A percentile compares a stretch with the other conserved stretches of the same genome.
phyloP scores from a whole-genome alignment of 2,797 vertebrate species.

The Acanthiza pusilla region DNA sequence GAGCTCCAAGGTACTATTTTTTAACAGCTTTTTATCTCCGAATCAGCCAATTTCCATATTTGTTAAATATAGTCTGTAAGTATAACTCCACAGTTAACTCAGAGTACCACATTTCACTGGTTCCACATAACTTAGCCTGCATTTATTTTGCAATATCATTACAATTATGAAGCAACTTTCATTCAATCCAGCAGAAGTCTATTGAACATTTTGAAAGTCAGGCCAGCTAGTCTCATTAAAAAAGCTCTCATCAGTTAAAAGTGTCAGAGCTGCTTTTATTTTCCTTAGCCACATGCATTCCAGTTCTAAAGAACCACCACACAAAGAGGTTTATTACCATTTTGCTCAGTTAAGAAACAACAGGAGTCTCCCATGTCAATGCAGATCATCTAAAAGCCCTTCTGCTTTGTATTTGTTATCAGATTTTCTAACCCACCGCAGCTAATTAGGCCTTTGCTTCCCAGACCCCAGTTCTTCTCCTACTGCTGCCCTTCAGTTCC shows the following conservation, averaged over 20 bases:
- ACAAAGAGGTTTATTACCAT: not conserved
- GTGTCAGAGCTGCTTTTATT: constrained; percentile 2
- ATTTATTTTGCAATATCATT: not conserved
- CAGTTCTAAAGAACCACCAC: not conserved
- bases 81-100: not conserved
- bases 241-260: not conserved
- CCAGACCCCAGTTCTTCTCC: not conserved
- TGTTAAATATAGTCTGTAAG: not conserved
- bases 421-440: not conserved
- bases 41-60: not conserved
- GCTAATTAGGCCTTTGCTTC: constrained; percentile 15
- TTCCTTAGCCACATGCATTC: not conserved
- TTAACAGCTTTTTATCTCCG: not conserved
- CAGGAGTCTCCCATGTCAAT: not conserved
- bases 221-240: not conserved
- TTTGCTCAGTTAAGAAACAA: not conserved
- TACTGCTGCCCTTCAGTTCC: not conserved
- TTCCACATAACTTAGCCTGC: not conserved
- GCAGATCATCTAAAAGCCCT: not conserved
- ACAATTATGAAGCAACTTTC: not conserved
- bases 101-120: not conserved
- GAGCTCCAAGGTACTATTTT: not conserved
- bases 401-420: constrained; percentile 10
- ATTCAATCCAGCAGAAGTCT: not conserved
- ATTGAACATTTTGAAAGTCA: not conserved